A percentile compares a stretch with the other conserved stretches of the same genome.
Conservation (phyloP, 2,113 vertebrate genomes). For the Poeciliopsis turrubarensis region DNA sequence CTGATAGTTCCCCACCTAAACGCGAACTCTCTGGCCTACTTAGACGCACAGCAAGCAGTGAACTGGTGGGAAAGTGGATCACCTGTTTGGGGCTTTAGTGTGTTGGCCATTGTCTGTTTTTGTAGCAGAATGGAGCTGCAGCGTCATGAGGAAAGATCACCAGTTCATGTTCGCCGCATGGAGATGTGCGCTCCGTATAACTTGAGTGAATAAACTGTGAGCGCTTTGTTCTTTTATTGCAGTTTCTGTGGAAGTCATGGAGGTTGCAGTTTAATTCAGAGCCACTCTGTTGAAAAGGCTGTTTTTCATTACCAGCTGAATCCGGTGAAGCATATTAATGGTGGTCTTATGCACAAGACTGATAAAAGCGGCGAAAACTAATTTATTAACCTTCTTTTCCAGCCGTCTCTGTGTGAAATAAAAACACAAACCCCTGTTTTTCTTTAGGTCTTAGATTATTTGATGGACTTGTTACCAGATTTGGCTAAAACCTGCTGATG, state of each 20-base stretch:
- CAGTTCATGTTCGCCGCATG: neutral
- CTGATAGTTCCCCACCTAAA: neutral
- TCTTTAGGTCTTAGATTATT: too few species aligned
- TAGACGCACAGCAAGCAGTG: neutral
- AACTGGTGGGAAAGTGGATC: neutral
- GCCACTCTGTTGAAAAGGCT: constrained; percentile 6
- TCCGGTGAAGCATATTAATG: constrained; percentile 2
- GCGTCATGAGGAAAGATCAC: neutral
- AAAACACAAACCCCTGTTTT: too few species aligned
- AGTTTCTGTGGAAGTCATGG: neutral
- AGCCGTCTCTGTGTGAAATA: too few species aligned
- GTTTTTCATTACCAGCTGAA: constrained; percentile 10
- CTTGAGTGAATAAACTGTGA: neutral
- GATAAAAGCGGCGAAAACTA: too few species aligned
- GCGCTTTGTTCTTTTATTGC: neutral
- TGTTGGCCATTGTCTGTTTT: neutral
- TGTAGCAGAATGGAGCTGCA: neutral
- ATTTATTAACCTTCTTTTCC: too few species aligned
- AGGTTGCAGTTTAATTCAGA: constrained; percentile 8
- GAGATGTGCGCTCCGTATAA: neutral
- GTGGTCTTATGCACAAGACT: neutral
- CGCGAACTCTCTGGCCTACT: neutral
- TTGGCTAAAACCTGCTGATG: too few species aligned
- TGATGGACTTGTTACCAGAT: too few species aligned
- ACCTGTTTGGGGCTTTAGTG: neutral